Conservation (phyloP, 2,797 vertebrate genomes). For the Spinibarbus caldwelli region DNA sequence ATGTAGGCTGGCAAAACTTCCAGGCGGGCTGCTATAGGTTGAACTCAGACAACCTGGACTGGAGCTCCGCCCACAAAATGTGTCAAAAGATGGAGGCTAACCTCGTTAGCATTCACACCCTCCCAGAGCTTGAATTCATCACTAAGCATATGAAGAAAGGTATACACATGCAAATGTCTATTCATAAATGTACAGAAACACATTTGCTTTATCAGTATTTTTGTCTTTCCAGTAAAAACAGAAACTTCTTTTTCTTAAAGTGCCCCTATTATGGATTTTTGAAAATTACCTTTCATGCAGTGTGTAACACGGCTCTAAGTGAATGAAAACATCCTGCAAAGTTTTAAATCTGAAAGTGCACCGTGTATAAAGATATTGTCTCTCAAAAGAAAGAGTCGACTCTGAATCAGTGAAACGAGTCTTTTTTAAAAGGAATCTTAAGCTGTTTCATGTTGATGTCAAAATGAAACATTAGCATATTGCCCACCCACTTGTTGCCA, state of each 20-base stretch:
- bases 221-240: background rate
- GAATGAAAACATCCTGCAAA: no score
- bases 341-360: no score
- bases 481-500: no score
- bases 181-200: background rate
- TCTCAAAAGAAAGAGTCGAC: no score
- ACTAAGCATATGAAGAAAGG: constrained; percentile 88
- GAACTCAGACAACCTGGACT: constrained; percentile 85
- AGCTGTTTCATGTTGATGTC: no score
- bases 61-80: constrained; percentile 87
- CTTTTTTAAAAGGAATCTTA: no score
- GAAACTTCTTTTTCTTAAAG: background rate
- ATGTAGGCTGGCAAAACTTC: constrained; percentile 92
- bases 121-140: constrained; percentile 92
- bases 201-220: background rate
- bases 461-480: no score
- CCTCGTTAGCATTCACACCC: constrained; percentile 92
- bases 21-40: constrained; percentile 93
- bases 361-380: no score
- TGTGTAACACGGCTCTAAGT: no score
- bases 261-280: no score
- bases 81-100: constrained; percentile 89
- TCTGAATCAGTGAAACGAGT: no score
- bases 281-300: no score
- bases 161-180: constrained; percentile 52